A percentile compares a stretch with the other conserved stretches of the same genome.
Conservation (phyloP, 2,888 invertebrate genomes). For the Heliconius sara region DNA sequence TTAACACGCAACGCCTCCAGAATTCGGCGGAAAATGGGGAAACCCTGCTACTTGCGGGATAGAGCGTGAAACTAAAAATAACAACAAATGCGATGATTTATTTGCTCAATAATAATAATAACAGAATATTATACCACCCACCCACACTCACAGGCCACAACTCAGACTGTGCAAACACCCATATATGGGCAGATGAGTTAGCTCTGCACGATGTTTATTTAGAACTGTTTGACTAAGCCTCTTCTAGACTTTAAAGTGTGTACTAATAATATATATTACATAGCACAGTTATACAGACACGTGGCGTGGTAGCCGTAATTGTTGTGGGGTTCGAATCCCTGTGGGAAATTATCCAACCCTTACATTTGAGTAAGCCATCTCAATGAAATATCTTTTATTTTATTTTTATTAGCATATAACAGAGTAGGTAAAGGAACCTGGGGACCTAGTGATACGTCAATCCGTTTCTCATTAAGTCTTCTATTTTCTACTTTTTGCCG, state of each 20-base stretch:
- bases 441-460: too few species aligned
- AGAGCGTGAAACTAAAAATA: neutral
- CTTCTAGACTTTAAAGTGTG: neutral
- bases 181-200: slow-evolving; percentile 24
- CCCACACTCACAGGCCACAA: neutral
- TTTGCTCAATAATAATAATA: slow-evolving; percentile 2
- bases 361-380: neutral
- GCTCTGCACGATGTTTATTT: slow-evolving; percentile 3
- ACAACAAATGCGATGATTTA: neutral
- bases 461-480: too few species aligned
- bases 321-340: neutral
- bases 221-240: slow-evolving; percentile 8
- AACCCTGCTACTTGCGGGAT: neutral
- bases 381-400: too few species aligned
- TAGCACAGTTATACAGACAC: neutral
- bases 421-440: too few species aligned
- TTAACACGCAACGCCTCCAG: neutral
- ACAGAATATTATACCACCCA: slow-evolving; percentile 2
- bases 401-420: too few species aligned
- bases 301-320: neutral
- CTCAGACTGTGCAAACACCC: neutral
- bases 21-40: too few species aligned
- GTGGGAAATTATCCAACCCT: neutral
- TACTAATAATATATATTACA: neutral
- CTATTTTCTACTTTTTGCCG: too few species aligned